These are phyloP conservation scores for Colostygia pectinataria DNA, from an alignment of 2,888 invertebrate genomes.

Conservation along the genomic window DNA sequence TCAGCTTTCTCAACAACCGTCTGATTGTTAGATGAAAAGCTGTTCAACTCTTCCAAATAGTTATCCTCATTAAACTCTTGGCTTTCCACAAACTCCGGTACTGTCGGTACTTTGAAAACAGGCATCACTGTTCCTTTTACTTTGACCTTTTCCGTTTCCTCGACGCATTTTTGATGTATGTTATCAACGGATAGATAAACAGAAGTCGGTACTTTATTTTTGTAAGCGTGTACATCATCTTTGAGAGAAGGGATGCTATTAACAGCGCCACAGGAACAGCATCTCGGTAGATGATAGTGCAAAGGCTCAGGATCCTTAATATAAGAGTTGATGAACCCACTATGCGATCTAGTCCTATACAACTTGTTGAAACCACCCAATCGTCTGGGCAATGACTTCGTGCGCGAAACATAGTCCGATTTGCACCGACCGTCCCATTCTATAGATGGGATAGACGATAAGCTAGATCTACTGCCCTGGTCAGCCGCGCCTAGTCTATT, in stretches of 20 bases:
- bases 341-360: slow-evolving; percentile 68
- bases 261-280: slow-evolving; percentile 55
- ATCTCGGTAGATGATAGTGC: slow-evolving; percentile 73
- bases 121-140: slow-evolving; percentile 54
- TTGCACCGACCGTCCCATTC: slow-evolving; percentile 66
- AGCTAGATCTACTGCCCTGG: slow-evolving; percentile 61
- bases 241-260: slow-evolving; percentile 44
- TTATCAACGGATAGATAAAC: slow-evolving; percentile 62
- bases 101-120: slow-evolving; percentile 49
- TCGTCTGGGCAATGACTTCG: slow-evolving; percentile 58
- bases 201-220: slow-evolving; percentile 33
- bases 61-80: slow-evolving; percentile 76
- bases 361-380: slow-evolving; percentile 35
- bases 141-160: slow-evolving; percentile 49
- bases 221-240: slow-evolving; percentile 47
- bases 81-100: slow-evolving; percentile 65
- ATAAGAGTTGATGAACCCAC: slow-evolving; percentile 68
- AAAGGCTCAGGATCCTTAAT: slow-evolving; percentile 65
- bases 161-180: slow-evolving; percentile 52
- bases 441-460: slow-evolving; percentile 66
- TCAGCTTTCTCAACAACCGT: slow-evolving; percentile 44
- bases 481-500: slow-evolving; percentile 41
- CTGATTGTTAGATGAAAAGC: slow-evolving; percentile 59
- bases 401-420: slow-evolving; percentile 51
- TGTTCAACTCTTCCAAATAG: slow-evolving; percentile 63